Conservation (phyloP, 2,888 invertebrate species). For the Philaethria dido region DNA sequence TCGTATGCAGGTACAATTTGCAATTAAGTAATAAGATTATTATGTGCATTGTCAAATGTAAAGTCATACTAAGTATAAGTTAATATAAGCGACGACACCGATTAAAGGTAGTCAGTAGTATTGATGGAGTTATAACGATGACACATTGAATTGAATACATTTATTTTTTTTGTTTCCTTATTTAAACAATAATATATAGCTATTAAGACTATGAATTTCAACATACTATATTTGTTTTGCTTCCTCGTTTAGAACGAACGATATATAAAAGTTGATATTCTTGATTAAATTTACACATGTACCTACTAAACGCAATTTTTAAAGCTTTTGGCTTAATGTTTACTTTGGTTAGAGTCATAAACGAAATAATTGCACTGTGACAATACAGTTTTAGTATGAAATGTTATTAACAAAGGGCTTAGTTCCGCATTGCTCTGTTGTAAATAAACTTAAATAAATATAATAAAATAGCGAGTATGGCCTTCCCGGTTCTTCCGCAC, state of each 20-base stretch:
- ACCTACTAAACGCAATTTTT: neutral
- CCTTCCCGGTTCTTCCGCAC: constrained; percentile 75
- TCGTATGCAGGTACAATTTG: neutral
- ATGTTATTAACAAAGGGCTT: constrained; percentile 28
- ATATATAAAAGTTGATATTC: neutral
- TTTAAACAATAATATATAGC: constrained; percentile 31
- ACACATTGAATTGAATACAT: constrained; percentile 33
- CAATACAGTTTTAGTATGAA: neutral
- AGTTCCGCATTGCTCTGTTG: constrained; percentile 52
- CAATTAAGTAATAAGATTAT: neutral
- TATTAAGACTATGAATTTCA: constrained; percentile 21
- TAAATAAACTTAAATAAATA: constrained; percentile 59
- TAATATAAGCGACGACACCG: too few species aligned
- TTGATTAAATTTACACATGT: neutral
- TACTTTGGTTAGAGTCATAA: neutral
- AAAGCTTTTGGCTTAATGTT: neutral
- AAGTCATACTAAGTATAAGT: too few species aligned
- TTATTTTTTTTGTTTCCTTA: constrained; percentile 37
- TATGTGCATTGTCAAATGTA: neutral
- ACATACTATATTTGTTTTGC: neutral
- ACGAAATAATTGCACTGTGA: neutral
- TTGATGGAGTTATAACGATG: constrained; percentile 29
- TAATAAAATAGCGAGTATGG: constrained; percentile 60
- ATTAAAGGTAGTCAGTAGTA: neutral
- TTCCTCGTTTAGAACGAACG: neutral